Percentiles rank a stretch among this genome's conserved stretches.
phyloP scores from a whole-genome alignment of 2,888 invertebrate genomes.

The Chaetogeoica ovagalla region DNA sequence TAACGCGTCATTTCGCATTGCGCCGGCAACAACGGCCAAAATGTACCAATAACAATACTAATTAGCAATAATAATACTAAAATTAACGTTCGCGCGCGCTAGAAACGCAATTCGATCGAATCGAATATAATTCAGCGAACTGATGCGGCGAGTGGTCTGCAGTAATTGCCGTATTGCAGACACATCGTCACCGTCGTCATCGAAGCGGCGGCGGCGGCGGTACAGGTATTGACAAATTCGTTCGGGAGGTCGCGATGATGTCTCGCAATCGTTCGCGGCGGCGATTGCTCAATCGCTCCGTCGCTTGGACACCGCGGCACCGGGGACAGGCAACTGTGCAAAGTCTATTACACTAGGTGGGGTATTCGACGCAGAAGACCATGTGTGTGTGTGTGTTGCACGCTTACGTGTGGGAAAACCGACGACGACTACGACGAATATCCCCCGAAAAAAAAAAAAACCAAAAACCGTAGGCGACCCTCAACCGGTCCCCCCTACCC shows the following conservation, averaged over 20 bases:
- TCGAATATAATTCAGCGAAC: background rate
- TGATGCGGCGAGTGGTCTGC: too few species aligned
- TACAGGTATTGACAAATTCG: constrained; percentile 28
- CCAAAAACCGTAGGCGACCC: too few species aligned
- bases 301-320: background rate
- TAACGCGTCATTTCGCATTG: too few species aligned
- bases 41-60: too few species aligned
- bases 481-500: background rate
- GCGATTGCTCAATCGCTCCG: constrained; percentile 14
- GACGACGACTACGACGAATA: background rate
- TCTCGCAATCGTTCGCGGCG: constrained; percentile 21
- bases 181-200: background rate
- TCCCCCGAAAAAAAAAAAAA: constrained; percentile 4
- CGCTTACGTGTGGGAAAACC: background rate
- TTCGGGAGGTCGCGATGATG: constrained; percentile 25
- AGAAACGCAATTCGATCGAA: background rate
- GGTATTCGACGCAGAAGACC: constrained; percentile 25
- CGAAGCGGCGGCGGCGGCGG: background rate
- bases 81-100: background rate
- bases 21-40: too few species aligned
- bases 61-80: too few species aligned
- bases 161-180: too few species aligned
- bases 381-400: background rate
- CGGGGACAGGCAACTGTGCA: background rate
- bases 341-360: background rate